phyloP scores from a whole-genome alignment of 2,113 vertebrate species.

The Actinemys pallida region DNA sequence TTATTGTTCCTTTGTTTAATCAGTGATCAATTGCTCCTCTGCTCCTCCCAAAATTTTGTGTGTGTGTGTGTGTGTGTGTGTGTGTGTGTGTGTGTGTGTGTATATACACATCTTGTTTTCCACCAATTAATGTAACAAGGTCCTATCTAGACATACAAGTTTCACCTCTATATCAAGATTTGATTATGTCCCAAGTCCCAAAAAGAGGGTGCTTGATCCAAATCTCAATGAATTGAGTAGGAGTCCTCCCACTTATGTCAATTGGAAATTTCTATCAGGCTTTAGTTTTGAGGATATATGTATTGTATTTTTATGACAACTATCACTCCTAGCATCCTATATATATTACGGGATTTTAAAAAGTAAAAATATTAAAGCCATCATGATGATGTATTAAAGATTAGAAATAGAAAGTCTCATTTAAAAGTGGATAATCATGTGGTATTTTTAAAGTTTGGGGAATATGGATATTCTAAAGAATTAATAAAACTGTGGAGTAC shows the following conservation, averaged over 20 bases:
- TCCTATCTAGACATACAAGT: neutral
- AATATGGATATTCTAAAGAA: neutral
- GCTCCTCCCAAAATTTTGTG: neutral
- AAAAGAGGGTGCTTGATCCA: neutral
- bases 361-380: neutral
- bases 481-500: neutral
- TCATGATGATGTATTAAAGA: constrained; percentile 44
- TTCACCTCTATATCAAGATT: neutral
- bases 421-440: constrained; percentile 43
- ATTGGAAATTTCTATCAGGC: neutral
- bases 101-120: neutral
- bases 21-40: neutral
- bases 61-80: neutral
- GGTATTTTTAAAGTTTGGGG: neutral
- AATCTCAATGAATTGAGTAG: neutral
- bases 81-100: neutral
- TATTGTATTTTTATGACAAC: neutral
- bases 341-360: neutral
- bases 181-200: neutral
- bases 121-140: constrained; percentile 29
- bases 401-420: constrained; percentile 54
- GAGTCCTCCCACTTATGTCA: neutral
- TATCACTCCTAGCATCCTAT: neutral
- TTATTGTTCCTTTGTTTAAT: neutral
- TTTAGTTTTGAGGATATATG: neutral